Base-by-base conservation (phyloP, 2,888 invertebrate genomes). In the Achlya flavicornis region DNA sequence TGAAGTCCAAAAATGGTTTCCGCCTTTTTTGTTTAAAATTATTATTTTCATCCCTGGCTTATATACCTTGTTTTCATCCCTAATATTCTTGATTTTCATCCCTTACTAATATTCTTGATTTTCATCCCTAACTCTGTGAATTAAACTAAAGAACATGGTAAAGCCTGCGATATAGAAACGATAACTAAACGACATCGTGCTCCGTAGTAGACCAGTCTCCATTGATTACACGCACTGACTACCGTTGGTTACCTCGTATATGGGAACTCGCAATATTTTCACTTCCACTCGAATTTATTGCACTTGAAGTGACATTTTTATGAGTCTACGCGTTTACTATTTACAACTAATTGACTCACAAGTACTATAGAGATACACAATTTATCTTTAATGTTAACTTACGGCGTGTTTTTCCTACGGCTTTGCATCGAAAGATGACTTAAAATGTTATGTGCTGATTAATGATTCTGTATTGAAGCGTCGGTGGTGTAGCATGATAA, bases 191-290 rank as follows among this genome's bases (percentile, higher is more conserved):
- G 53, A 53, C 53, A 19, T 53, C 53, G 38, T 10, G 38, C 61
- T 41, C 32, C 35, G 35, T 32, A 35, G 58, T 58, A 58, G 58
- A 14, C 67, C 60, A 63, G 67, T 68, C 71, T 77, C 70, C 80
- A 83, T 80, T 83, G 81, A 81, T 78, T 81, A 76, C 74, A 67
- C 63, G 69, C 73, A 71, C 70, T 70, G 67, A 73, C 76, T 70
- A 73, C 72, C 66, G 76, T 68, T 57, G 68, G 66, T 38, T 53
- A 46, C 58, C 62, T 46, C 59, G 41, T 41, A 59, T 61, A 59
- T 61, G 62, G 63, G 68, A 71, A 68, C 74, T 78, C 79, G 64
- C 76, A 65, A 72, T 66, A 69, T 74, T 74, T 73, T 81, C 79
- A 73, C 75, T 68, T 62, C 53, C 33, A 63, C 57, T 60, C 61